phyloP scores from a whole-genome alignment of 2,888 invertebrate genomes.

The Aphidoletes aphidimyza region DNA sequence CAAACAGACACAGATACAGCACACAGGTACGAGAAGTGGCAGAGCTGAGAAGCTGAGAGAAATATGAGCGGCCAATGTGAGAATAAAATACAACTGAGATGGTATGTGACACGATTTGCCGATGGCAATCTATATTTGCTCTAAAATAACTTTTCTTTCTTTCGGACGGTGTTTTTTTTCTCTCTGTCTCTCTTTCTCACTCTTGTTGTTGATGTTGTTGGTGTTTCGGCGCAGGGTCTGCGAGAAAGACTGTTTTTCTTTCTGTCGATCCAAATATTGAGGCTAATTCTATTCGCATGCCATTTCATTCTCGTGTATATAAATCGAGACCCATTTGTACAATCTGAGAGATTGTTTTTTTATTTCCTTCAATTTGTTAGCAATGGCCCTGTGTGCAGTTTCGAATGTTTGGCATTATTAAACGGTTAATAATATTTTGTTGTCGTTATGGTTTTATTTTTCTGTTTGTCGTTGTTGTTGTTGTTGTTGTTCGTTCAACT shows the following conservation, averaged over 20 bases:
- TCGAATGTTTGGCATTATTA: conserved; percentile 50
- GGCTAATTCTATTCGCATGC: conserved; percentile 34
- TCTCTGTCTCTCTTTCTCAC: too few species aligned
- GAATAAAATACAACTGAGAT: conserved; percentile 37
- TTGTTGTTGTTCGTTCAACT: neutral
- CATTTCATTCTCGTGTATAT: neutral
- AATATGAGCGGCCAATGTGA: conserved; percentile 31
- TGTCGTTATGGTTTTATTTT: neutral
- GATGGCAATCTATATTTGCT: conserved; percentile 42
- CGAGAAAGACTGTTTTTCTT: neutral
- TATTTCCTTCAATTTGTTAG: conserved; percentile 17
- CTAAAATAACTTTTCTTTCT: conserved; percentile 47
- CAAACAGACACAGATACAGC: neutral
- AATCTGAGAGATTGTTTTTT: conserved; percentile 23
- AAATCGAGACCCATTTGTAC: conserved; percentile 37
- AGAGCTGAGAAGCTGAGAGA: neutral
- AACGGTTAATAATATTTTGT: conserved; percentile 43
- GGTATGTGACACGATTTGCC: conserved; percentile 53
- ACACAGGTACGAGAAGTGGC: neutral
- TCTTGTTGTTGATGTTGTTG: too few species aligned
- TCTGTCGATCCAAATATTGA: conserved; percentile 44
- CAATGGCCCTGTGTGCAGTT: neutral
- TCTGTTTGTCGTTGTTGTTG: neutral
- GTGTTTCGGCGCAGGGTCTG: too few species aligned
- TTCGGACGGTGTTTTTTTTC: neutral